phyloP scores from a whole-genome alignment of 2,888 invertebrate genomes.

The Sepioteuthis lessoniana region DNA sequence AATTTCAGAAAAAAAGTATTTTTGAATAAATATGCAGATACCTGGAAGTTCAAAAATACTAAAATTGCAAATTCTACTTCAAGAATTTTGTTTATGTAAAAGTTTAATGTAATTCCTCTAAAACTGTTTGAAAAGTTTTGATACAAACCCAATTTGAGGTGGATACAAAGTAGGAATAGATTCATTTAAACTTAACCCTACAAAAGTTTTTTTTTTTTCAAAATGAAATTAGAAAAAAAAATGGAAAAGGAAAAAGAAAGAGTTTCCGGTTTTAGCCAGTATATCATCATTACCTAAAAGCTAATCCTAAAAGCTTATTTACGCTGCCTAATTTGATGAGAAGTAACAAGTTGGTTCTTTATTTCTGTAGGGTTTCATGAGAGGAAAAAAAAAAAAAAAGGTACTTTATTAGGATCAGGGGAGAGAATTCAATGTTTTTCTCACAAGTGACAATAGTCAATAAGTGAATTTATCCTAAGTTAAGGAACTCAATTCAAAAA shows the following conservation, averaged over 20 bases:
- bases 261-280: too few relatives aligned
- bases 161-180: background rate
- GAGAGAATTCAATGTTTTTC: background rate
- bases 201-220: background rate
- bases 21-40: background rate
- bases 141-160: background rate
- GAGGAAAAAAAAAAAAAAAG: background rate
- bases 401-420: background rate
- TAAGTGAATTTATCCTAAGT: background rate
- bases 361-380: background rate
- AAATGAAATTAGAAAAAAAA: too few relatives aligned
- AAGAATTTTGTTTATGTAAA: background rate
- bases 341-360: background rate
- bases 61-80: background rate
- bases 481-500: background rate
- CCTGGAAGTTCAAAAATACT: background rate
- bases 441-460: too few relatives aligned
- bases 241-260: too few relatives aligned
- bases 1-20: background rate
- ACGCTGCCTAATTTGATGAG: background rate
- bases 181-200: background rate
- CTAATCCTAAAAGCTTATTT: too few relatives aligned
- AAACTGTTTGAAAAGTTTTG: background rate
- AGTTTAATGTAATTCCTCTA: background rate
- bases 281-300: too few relatives aligned